These are phyloP conservation scores for Thunnus albacares DNA, from an alignment of 2,797 vertebrate species.

Conservation along the genomic window DNA sequence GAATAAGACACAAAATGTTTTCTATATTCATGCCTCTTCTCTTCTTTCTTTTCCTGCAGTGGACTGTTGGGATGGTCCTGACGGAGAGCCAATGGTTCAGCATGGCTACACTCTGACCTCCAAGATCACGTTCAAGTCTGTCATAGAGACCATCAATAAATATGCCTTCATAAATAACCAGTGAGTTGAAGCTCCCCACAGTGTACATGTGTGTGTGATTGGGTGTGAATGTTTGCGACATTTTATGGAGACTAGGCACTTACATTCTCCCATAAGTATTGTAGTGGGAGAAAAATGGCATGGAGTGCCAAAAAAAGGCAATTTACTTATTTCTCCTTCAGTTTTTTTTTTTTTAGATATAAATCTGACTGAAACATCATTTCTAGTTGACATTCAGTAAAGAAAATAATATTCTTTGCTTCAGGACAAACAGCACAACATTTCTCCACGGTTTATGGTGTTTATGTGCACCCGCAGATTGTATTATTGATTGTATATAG, in stretches of 20 bases:
- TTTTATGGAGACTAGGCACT: conserved; percentile 28
- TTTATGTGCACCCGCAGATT: not conserved
- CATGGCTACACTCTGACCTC: conserved; percentile 98
- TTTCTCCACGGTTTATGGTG: not conserved
- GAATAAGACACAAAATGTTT: not conserved
- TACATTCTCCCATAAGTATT: conserved; percentile 31
- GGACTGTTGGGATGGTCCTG: conserved; percentile 98
- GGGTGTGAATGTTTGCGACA: conserved; percentile 18
- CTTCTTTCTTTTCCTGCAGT: conserved; percentile 82
- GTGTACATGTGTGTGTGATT: not conserved
- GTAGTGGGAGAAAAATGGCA: conserved; percentile 24
- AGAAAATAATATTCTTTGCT: not conserved
- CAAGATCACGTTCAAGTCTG: conserved; percentile 96
- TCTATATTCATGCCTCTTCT: conserved; percentile 32
- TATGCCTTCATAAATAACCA: conserved; percentile 96
- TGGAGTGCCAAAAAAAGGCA: conserved; percentile 29
- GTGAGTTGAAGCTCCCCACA: conserved; percentile 83
- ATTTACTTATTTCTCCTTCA: conserved; percentile 12
- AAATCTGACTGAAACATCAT: conserved; percentile 21
- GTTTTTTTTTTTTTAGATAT: conserved; percentile 33
- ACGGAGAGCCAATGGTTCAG: conserved; percentile 97
- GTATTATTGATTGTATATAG: conserved; percentile 14
- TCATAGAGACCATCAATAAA: conserved; percentile 96
- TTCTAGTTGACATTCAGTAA: conserved; percentile 21
- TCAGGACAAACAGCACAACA: not conserved